These are phyloP conservation scores for Mercenaria mercenaria DNA, from an alignment of 1,140 invertebrate genomes.

Conservation along the genomic window DNA sequence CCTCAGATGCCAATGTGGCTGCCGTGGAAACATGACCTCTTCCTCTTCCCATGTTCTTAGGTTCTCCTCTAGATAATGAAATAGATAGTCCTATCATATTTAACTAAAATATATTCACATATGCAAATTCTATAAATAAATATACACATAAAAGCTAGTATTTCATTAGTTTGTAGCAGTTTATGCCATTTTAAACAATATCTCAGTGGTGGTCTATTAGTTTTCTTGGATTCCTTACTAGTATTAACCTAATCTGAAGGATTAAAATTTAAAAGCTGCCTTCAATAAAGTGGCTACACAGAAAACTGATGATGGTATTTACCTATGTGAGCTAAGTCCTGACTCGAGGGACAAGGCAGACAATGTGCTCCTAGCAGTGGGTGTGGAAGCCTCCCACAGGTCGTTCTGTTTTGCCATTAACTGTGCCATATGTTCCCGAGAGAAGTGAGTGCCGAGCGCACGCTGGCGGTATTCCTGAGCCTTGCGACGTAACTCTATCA, in stretches of 20 bases:
- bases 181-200: too few relatives aligned
- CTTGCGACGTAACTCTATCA: conserved; percentile 82
- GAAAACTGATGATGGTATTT: too few relatives aligned
- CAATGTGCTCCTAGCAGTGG: conserved; percentile 70
- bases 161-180: too few relatives aligned
- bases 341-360: conserved; percentile 81
- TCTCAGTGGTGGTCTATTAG: too few relatives aligned
- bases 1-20: conserved; percentile 42
- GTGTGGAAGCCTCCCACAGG: conserved; percentile 78
- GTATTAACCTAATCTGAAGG: too few relatives aligned
- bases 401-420: conserved; percentile 82
- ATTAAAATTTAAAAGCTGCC: too few relatives aligned
- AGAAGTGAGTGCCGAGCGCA: conserved; percentile 85
- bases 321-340: conserved; percentile 48
- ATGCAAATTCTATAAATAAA: too few relatives aligned
- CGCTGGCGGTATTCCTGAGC: conserved; percentile 84
- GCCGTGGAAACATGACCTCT: neutral
- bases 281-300: too few relatives aligned
- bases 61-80: neutral
- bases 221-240: too few relatives aligned
- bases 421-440: conserved; percentile 82
- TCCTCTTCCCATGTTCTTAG: neutral
- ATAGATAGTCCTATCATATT: too few relatives aligned
- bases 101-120: too few relatives aligned
- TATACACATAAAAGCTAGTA: too few relatives aligned